These are phyloP conservation scores for Hydropsyche betteni DNA, from an alignment of 2,888 invertebrate species.

Conservation along the genomic window DNA sequence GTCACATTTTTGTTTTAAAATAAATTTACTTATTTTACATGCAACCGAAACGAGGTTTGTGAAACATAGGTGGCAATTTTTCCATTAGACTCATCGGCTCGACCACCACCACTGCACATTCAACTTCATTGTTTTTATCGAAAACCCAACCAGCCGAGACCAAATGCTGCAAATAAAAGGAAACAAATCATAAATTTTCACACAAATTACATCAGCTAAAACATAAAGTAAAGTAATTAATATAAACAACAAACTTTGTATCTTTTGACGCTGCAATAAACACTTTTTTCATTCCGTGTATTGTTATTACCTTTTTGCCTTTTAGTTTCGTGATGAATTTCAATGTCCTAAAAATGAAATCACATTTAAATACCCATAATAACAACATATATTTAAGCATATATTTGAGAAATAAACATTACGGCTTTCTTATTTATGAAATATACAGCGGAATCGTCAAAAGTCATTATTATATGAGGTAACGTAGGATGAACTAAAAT, in stretches of 20 bases:
- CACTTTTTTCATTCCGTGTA: slow-evolving; percentile 11
- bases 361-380: neutral
- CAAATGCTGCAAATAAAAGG: slow-evolving; percentile 42
- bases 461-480: slow-evolving; percentile 73
- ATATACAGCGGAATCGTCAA: slow-evolving; percentile 77
- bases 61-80: slow-evolving; percentile 47
- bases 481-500: slow-evolving; percentile 71
- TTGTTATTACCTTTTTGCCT: slow-evolving; percentile 1
- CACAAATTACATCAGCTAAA: neutral
- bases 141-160: slow-evolving; percentile 47
- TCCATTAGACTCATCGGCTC: slow-evolving; percentile 49
- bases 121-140: slow-evolving; percentile 40
- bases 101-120: slow-evolving; percentile 47
- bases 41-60: slow-evolving; percentile 48
- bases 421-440: slow-evolving; percentile 68
- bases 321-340: slow-evolving; percentile 8
- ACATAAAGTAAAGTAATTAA: neutral
- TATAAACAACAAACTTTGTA: slow-evolving; percentile 20
- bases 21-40: slow-evolving; percentile 19
- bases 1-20: neutral
- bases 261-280: slow-evolving; percentile 25
- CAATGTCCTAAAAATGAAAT: slow-evolving; percentile 10
- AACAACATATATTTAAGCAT: too few species aligned
- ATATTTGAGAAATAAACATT: slow-evolving; percentile 34
- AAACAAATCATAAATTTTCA: neutral